A percentile compares a stretch with the other conserved stretches of the same genome.
phyloP scores from a whole-genome alignment of 2,113 vertebrate species.

The Verasper variegatus region DNA sequence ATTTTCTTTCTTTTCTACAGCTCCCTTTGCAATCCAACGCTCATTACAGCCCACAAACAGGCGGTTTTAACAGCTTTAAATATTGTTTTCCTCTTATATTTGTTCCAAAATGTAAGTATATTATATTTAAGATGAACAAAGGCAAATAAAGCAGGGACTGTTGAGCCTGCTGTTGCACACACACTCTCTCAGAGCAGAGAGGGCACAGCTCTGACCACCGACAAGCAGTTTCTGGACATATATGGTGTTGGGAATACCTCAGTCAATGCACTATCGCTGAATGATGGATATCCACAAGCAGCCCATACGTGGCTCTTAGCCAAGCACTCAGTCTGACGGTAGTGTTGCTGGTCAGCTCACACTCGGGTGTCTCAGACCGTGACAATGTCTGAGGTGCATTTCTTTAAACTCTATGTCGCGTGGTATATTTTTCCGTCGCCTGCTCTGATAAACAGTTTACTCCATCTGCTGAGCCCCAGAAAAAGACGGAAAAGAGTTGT shows the following conservation, averaged over 20 bases:
- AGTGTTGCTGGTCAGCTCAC: constrained; percentile 1
- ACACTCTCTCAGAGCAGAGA: background rate
- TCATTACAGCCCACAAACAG: background rate
- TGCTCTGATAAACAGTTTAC: too few species aligned
- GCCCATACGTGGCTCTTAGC: background rate
- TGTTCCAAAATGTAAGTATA: too few species aligned
- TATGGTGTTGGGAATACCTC: background rate
- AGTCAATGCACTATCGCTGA: background rate
- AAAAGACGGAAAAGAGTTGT: constrained; percentile 1
- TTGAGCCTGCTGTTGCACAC: background rate
- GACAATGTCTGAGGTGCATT: background rate
- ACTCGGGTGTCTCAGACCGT: background rate
- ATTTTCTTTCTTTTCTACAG: background rate
- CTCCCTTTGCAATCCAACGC: background rate
- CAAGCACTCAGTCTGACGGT: background rate
- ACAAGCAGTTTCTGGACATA: background rate
- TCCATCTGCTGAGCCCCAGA: background rate
- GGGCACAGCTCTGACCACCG: background rate
- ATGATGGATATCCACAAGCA: constrained; percentile 9
- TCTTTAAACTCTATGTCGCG: background rate
- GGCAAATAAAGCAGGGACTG: background rate
- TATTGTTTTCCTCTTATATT: too few species aligned
- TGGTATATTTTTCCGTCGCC: background rate
- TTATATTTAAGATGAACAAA: too few species aligned
- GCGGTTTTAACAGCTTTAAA: too few species aligned